Evolutionary conservation across 2,888 invertebrate species (phyloP), one percentile per base, ranked within the genome.

Genomic region (Acanthosepion lycidas): DNA sequence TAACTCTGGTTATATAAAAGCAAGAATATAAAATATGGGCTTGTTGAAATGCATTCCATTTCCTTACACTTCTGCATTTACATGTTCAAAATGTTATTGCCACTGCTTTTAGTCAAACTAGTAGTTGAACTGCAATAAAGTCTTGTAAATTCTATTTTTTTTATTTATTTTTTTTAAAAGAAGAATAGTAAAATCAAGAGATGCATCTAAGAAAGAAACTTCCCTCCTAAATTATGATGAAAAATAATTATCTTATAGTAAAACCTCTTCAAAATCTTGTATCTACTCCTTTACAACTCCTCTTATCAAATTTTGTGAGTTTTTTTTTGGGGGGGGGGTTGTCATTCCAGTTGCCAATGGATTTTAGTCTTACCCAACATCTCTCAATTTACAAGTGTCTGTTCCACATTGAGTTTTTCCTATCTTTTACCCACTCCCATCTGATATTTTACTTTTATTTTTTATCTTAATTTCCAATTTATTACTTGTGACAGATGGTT

Each of bases 391-490:
- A 28, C 91, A 91, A 49, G 49, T 64, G 26, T 92, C 48, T 94
- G 23, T 94, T 91, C 92, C 92, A 53, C 91, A 51, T 94, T 55
- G 42, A 48, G 49, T 64, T 94, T n/a, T 91, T 49, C 51, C 26
- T 94, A 48, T 94, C 91, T 91, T 91, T 94, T 91, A 33, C 59
- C n/a, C 78, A 18, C 48, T 48, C 12, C 15, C 42, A 48, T 92
- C 53, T 4, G 42, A 42, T 92, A 4, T 26, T 28, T 92, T 92
- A 6, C 28, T 92, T 28, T 91, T 94, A 26, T 49, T 51, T n/a
- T 28, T 92, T 28, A 53, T 94, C n/a, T n/a, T n/a, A 28, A 42
- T 94, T 49, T 91, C 91, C 55, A 42, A 53, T 26, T 92, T 94
- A 55, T 92, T 53, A 33, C 53, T 28, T 48, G 26, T 91, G 91